phyloP scores from a whole-genome alignment of 2,888 invertebrate genomes.

The Lithosia quadra region DNA sequence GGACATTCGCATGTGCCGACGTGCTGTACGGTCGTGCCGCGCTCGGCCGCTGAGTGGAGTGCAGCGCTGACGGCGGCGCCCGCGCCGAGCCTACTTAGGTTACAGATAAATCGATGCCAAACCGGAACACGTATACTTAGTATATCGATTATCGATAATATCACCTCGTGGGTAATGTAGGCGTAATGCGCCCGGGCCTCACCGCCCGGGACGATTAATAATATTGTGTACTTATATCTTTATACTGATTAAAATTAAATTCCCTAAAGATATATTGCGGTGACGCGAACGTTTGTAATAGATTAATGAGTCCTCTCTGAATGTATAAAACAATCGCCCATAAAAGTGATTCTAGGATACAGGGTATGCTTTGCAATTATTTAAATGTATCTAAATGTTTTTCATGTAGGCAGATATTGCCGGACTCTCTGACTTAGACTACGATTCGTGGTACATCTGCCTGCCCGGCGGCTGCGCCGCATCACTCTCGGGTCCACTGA shows the following conservation, averaged over 20 bases:
- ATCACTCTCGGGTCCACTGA: conserved; percentile 78
- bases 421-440: conserved; percentile 68
- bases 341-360: conserved; percentile 95
- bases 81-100: conserved; percentile 70
- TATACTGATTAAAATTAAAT: conserved; percentile 81
- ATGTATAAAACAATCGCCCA: conserved; percentile 87
- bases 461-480: conserved; percentile 67
- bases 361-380: conserved; percentile 98
- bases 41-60: conserved; percentile 42
- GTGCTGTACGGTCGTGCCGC: conserved; percentile 28
- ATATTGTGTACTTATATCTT: conserved; percentile 80
- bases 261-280: conserved; percentile 80
- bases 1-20: no score
- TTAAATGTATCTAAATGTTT: conserved; percentile 90
- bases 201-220: conserved; percentile 66
- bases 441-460: conserved; percentile 63
- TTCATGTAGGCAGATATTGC: conserved; percentile 82
- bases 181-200: conserved; percentile 66
- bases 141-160: conserved; percentile 80
- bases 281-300: conserved; percentile 81
- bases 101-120: conserved; percentile 84
- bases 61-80: conserved; percentile 57
- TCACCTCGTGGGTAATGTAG: conserved; percentile 81
- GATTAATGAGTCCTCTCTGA: conserved; percentile 83
- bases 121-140: conserved; percentile 83